Conservation (phyloP, 2,888 invertebrate species). For the Siphlonurus alternatus region DNA sequence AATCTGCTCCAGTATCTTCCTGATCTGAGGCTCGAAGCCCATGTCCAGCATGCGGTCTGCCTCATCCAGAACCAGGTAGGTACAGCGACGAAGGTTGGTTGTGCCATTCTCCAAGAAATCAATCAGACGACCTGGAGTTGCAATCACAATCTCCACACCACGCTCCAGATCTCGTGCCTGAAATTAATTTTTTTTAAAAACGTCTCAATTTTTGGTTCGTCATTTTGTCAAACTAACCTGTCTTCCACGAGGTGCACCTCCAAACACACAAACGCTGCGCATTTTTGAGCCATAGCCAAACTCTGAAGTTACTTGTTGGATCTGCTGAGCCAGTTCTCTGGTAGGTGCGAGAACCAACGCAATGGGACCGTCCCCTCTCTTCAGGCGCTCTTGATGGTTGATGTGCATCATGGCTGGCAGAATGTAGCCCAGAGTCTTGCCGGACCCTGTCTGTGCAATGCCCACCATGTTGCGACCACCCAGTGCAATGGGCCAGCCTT, state of each 20-base stretch:
- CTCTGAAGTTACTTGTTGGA: conserved; percentile 82
- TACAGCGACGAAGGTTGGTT: conserved; percentile 69
- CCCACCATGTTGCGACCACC: conserved; percentile 88
- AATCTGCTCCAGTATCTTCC: conserved; percentile 88
- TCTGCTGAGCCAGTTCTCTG: conserved; percentile 81
- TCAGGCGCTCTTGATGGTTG: conserved; percentile 66
- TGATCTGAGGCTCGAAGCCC: conserved; percentile 95
- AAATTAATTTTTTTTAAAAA: too few relatives aligned
- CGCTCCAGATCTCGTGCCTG: conserved; percentile 78
- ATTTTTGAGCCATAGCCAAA: conserved; percentile 47
- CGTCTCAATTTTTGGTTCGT: too few relatives aligned
- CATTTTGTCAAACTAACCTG: conserved; percentile 67
- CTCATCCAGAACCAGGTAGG: conserved; percentile 87
- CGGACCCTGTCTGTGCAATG: conserved; percentile 73
- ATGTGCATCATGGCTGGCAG: conserved; percentile 93
- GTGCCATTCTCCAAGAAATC: conserved; percentile 84
- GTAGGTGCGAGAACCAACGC: conserved; percentile 84
- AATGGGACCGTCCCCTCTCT: conserved; percentile 87
- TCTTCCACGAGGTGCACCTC: conserved; percentile 95
- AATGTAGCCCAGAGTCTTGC: conserved; percentile 75
- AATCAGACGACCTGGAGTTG: conserved; percentile 85
- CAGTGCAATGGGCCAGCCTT: conserved; percentile 90
- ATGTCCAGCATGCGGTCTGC: conserved; percentile 96
- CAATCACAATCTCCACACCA: conserved; percentile 88
- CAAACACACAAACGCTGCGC: conserved; percentile 90